Conservation (phyloP, 2,797 vertebrate species). For the Bovichtus variegatus region DNA sequence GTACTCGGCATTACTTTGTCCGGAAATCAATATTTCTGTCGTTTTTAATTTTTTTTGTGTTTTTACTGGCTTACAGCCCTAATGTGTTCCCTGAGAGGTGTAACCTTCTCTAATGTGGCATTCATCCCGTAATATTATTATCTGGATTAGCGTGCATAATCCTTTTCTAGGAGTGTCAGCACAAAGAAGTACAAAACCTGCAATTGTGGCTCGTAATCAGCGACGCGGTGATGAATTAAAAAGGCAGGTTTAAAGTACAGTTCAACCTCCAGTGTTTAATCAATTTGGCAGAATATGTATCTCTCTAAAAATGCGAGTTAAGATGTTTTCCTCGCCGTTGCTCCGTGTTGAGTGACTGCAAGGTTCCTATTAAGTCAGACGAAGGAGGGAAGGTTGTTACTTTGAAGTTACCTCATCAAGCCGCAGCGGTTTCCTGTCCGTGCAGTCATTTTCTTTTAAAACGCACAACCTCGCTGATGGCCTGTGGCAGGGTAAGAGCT, state of each 20-base stretch:
- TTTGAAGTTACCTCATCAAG: slow-evolving; percentile 25
- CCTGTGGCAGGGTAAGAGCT: slow-evolving; percentile 41
- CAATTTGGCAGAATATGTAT: too few species aligned
- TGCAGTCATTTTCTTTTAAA: slow-evolving; percentile 40
- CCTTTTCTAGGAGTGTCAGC: slow-evolving; percentile 41
- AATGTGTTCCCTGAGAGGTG: not conserved
- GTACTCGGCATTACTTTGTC: too few species aligned
- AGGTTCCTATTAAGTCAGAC: too few species aligned
- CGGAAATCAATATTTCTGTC: too few species aligned
- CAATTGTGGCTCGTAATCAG: not conserved
- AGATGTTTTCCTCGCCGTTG: too few species aligned
- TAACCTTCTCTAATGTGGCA: slow-evolving; percentile 35
- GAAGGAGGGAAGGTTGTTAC: slow-evolving; percentile 5
- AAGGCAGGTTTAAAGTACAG: not conserved
- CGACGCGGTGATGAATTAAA: not conserved
- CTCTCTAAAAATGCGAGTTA: too few species aligned
- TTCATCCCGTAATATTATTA: slow-evolving; percentile 51
- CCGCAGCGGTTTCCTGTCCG: slow-evolving; percentile 39
- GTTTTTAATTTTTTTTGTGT: too few species aligned
- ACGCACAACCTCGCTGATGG: slow-evolving; percentile 38
- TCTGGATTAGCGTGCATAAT: slow-evolving; percentile 53
- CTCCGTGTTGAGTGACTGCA: not conserved
- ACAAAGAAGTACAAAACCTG: slow-evolving; percentile 8
- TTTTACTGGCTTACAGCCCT: not conserved
- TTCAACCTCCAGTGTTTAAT: too few species aligned